phyloP scores from a whole-genome alignment of 2,797 vertebrate species.

The Gallinago nigripennis region DNA sequence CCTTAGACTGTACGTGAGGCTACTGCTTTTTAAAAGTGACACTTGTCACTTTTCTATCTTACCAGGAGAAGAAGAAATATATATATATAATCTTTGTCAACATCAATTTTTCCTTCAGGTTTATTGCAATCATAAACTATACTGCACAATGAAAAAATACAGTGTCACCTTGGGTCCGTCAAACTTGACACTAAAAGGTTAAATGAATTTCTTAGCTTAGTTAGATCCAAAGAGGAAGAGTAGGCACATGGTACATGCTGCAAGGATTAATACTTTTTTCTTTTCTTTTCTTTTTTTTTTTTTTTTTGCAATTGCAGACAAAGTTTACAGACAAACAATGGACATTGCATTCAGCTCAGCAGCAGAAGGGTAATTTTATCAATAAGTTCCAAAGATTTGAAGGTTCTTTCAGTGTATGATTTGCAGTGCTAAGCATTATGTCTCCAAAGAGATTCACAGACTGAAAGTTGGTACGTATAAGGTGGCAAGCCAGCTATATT shows the following conservation, averaged over 20 bases:
- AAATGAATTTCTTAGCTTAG: conserved; percentile 57
- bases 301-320: not conserved
- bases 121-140: conserved; percentile 60
- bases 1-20: not conserved
- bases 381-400: not conserved
- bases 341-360: not conserved
- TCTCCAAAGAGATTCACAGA: not conserved
- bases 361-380: not conserved
- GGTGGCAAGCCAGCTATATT: not conserved
- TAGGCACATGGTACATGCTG: not conserved
- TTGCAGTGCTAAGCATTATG: not conserved
- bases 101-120: conserved; percentile 53
- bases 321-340: conserved; percentile 10
- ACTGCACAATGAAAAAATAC: conserved; percentile 21
- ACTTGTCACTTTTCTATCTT: conserved; percentile 53
- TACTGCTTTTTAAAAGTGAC: conserved; percentile 57
- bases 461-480: not conserved
- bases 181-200: conserved; percentile 66
- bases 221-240: not conserved
- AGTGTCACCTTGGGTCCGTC: conserved; percentile 45
- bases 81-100: conserved; percentile 59
- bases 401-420: conserved; percentile 1
- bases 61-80: conserved; percentile 31
- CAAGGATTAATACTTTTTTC: not conserved
- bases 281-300: not conserved